Evolutionary conservation across 2,888 invertebrate genomes (phyloP).

Genomic region (Phalera bucephala): DNA sequence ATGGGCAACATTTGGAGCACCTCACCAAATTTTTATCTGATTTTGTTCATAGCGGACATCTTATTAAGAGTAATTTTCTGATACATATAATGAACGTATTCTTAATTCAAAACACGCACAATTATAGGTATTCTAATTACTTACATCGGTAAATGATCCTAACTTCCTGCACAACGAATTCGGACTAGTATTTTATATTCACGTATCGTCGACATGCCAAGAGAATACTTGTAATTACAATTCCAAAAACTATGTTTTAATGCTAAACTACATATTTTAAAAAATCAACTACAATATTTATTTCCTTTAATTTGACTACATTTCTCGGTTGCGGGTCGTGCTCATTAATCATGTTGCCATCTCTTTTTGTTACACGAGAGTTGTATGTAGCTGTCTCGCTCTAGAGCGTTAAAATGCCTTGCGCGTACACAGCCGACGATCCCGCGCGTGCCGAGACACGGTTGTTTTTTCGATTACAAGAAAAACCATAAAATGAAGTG

Average conservation of each 20-base stretch:
- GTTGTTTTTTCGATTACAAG: conserved; percentile 59
- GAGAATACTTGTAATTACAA: not conserved
- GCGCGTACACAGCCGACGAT: conserved; percentile 58
- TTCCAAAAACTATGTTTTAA: not conserved
- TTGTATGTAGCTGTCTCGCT: conserved; percentile 41
- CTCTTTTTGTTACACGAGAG: conserved; percentile 31
- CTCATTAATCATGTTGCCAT: conserved; percentile 60
- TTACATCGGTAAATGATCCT: not conserved
- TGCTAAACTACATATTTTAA: conserved; percentile 9
- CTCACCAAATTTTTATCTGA: too few relatives aligned
- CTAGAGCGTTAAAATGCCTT: conserved; percentile 55
- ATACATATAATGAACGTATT: too few relatives aligned
- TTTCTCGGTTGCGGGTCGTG: conserved; percentile 66
- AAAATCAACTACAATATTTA: conserved; percentile 61
- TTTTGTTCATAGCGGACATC: too few relatives aligned
- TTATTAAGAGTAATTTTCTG: too few relatives aligned
- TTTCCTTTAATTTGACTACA: conserved; percentile 78
- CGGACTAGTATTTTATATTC: not conserved
- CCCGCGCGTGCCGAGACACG: conserved; percentile 69
- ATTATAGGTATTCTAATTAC: not conserved
- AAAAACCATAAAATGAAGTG: conserved; percentile 70
- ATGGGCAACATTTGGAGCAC: too few relatives aligned
- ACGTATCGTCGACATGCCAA: not conserved
- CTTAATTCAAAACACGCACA: too few relatives aligned
- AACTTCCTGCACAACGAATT: not conserved